phyloP scores from a whole-genome alignment of 1,140 invertebrate genomes.

The Caenorhabditis elegans region WBcel235 BX284605.5:7237501-7238000 shows the following conservation, averaged over 20 bases:
- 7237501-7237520: neutral
- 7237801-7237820: neutral
- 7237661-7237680: neutral
- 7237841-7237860: neutral
- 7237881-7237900: neutral
- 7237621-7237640: neutral
- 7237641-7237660: neutral
- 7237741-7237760: neutral
- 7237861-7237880: neutral
- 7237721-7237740: neutral
- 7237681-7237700: neutral
- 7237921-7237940: neutral
- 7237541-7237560: neutral
- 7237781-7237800: neutral
- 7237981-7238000: neutral
- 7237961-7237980: neutral
- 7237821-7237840: neutral
- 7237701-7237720: neutral
- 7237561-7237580: neutral
- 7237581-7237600: neutral
- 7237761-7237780: neutral
- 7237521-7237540: neutral
- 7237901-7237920: too few species aligned
- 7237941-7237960: neutral
- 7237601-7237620: neutral